A percentile compares a stretch with the other conserved stretches of the same genome.
phyloP scores from a whole-genome alignment of 2,888 invertebrate genomes.

The Adineta ricciae region DNA sequence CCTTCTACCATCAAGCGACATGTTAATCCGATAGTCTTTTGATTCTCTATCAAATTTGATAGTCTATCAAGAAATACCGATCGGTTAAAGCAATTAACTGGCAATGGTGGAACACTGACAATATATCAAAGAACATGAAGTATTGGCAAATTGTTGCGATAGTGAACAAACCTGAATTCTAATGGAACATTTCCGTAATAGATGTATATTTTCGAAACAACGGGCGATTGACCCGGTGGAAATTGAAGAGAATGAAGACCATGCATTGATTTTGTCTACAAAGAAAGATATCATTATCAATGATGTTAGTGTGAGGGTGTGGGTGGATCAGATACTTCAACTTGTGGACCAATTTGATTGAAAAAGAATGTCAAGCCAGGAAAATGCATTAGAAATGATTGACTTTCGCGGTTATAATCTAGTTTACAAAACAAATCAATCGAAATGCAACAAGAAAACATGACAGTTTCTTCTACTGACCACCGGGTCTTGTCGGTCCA shows the following conservation, averaged over 20 bases:
- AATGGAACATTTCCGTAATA: slow-evolving; percentile 61
- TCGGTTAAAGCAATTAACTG: slow-evolving; percentile 77
- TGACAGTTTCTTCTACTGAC: slow-evolving; percentile 39
- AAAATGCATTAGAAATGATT: slow-evolving; percentile 88
- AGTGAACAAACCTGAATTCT: slow-evolving; percentile 42
- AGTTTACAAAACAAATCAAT: slow-evolving; percentile 23
- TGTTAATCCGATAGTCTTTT: slow-evolving; percentile 56
- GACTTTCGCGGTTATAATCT: slow-evolving; percentile 86
- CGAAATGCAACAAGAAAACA: background rate
- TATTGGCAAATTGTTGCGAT: no score
- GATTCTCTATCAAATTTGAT: slow-evolving; percentile 44
- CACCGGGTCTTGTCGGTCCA: slow-evolving; percentile 92
- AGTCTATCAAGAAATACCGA: slow-evolving; percentile 69
- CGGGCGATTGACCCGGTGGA: slow-evolving; percentile 79
- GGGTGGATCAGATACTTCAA: slow-evolving; percentile 46
- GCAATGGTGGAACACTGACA: slow-evolving; percentile 67
- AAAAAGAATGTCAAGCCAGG: slow-evolving; percentile 92
- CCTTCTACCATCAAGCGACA: slow-evolving; percentile 58
- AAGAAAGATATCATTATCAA: slow-evolving; percentile 26
- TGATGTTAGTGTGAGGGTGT: background rate
- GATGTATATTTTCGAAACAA: slow-evolving; percentile 81
- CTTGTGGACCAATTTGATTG: slow-evolving; percentile 65
- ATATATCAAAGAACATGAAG: no score
- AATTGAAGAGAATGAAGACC: slow-evolving; percentile 82
- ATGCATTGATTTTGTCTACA: slow-evolving; percentile 54